These are phyloP conservation scores for Geopemphigus sp. DNA, from an alignment of 1,140 invertebrate species.

Conservation along the genomic window DNA sequence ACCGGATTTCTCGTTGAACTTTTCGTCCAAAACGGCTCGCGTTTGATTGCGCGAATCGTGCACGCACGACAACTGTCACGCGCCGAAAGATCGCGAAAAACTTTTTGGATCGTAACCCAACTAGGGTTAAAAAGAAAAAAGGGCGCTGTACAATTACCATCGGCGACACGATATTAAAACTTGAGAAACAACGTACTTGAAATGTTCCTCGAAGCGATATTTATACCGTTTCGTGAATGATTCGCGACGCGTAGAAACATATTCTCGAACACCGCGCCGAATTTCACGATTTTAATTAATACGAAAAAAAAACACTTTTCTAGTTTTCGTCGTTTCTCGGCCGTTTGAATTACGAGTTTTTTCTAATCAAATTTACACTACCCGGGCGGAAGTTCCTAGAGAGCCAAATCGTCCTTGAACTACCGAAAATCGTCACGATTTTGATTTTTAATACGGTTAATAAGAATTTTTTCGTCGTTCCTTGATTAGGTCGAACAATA, in stretches of 20 bases:
- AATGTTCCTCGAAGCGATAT: neutral
- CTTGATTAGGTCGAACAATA: too few species aligned
- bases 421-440: too few species aligned
- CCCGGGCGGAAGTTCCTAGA: too few species aligned
- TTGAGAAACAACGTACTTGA: neutral
- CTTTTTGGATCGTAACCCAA: neutral
- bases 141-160: neutral
- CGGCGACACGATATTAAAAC: neutral
- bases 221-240: conserved; percentile 4
- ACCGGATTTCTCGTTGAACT: conserved; percentile 1
- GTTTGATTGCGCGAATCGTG: conserved; percentile 1
- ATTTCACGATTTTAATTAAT: too few species aligned
- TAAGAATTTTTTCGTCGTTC: too few species aligned
- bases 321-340: too few species aligned
- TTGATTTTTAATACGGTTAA: too few species aligned
- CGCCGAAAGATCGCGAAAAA: conserved; percentile 7
- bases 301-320: too few species aligned
- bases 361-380: too few species aligned
- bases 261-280: too few species aligned
- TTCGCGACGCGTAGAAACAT: neutral
- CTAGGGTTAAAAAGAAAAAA: neutral
- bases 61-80: neutral
- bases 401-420: too few species aligned
- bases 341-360: too few species aligned
- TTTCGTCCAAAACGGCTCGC: neutral